Conservation (phyloP, 2,888 invertebrate genomes). For the Drosophila ezoana region DNA sequence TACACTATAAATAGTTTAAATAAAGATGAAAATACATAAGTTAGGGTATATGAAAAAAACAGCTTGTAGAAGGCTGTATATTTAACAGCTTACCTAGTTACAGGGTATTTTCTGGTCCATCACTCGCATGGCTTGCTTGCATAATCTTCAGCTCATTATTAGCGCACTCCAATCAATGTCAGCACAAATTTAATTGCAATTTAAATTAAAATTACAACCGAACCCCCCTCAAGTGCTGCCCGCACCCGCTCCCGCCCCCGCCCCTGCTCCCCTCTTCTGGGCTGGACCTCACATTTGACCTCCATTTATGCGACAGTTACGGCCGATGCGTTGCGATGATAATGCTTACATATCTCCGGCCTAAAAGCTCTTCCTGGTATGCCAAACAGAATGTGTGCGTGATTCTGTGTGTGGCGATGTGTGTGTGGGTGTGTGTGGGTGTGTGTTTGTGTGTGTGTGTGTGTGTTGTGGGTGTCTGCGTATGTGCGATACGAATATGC, state of each 20-base stretch:
- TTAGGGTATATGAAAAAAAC: too few species aligned
- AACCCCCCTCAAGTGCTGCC: not conserved
- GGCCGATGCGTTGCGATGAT: conserved; percentile 43
- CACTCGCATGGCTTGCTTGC: not conserved
- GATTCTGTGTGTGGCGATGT: conserved; percentile 7
- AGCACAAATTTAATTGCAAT: conserved; percentile 59
- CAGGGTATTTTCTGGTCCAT: conserved; percentile 1
- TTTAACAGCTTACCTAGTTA: not conserved
- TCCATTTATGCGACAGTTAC: conserved; percentile 36
- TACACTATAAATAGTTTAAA: too few species aligned
- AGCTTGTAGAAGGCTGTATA: too few species aligned
- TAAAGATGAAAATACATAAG: too few species aligned
- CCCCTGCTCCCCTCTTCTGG: not conserved
- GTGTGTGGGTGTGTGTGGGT: conserved; percentile 17
- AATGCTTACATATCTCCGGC: conserved; percentile 35
- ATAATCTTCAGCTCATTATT: conserved; percentile 31
- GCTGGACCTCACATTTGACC: conserved; percentile 41
- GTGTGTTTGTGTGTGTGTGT: not conserved
- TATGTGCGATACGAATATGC: conserved; percentile 43
- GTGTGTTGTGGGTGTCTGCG: conserved; percentile 15
- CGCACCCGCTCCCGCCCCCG: accelerated
- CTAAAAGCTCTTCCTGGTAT: conserved; percentile 47
- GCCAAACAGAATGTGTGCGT: not conserved
- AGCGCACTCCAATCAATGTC: conserved; percentile 38
- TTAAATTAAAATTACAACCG: conserved; percentile 58